Percentiles rank a stretch among this genome's conserved stretches.
Evolutionary conservation across 2,797 vertebrate genomes (phyloP).

Genomic region (Danio aesculapii): DNA sequence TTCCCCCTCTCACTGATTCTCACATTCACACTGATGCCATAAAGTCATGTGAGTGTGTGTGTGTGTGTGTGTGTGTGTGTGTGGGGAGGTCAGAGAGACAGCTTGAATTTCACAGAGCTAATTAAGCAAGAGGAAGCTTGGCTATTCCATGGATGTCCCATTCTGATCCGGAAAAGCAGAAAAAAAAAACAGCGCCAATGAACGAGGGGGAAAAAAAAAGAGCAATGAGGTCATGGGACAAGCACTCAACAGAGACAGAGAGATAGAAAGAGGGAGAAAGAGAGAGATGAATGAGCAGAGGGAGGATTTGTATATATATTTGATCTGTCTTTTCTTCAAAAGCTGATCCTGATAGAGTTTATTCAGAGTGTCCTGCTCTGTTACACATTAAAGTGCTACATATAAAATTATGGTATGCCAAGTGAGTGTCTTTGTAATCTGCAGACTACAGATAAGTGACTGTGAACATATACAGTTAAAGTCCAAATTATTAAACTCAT

Average conservation of each 20-base stretch:
- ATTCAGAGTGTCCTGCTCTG: neutral
- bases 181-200: constrained; percentile 17
- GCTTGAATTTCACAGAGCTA: constrained; percentile 62
- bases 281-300: constrained; percentile 13
- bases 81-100: constrained; percentile 42
- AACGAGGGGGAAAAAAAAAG: constrained; percentile 63
- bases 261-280: too few relatives aligned
- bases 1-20: constrained; percentile 25
- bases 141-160: constrained; percentile 46
- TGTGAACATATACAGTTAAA: too few relatives aligned
- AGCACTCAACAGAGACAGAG: constrained; percentile 32
- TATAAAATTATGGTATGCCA: neutral
- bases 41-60: constrained; percentile 50
- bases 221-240: constrained; percentile 78
- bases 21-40: constrained; percentile 51
- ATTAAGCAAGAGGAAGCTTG: constrained; percentile 59
- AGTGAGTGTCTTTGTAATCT: neutral
- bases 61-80: constrained; percentile 46
- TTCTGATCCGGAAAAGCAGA: constrained; percentile 36
- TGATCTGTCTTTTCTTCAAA: neutral
- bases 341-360: neutral
- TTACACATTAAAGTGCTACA: neutral
- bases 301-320: neutral
- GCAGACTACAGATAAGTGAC: too few relatives aligned
- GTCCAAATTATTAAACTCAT: too few relatives aligned